Evolutionary conservation across 2,113 vertebrate genomes (phyloP).

Genomic region (Rhabdomys dilectus): DNA sequence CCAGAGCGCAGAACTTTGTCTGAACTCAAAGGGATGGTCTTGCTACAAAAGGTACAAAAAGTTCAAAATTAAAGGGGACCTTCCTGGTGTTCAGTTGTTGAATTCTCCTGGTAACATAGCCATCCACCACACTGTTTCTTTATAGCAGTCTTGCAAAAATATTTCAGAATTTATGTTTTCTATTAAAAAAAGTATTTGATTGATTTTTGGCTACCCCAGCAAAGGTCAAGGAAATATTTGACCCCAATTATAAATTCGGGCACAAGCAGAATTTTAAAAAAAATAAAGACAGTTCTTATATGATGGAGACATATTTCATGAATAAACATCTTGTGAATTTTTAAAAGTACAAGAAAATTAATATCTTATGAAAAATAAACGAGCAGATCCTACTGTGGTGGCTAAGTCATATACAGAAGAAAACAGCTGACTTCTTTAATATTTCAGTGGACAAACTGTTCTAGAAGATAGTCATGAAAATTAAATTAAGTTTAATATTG

Average conservation of each 20-base stretch:
- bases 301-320: conserved; percentile 53
- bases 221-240: conserved; percentile 41
- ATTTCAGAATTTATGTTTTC: conserved; percentile 40
- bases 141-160: background rate
- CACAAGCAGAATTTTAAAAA: conserved; percentile 55
- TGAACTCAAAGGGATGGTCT: background rate
- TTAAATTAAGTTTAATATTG: conserved; percentile 76
- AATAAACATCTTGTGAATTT: conserved; percentile 67
- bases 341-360: conserved; percentile 70
- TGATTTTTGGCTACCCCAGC: background rate
- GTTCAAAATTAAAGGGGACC: background rate
- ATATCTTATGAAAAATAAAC: conserved; percentile 74
- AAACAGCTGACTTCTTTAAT: conserved; percentile 71
- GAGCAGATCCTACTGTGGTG: conserved; percentile 57
- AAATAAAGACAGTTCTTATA: conserved; percentile 35
- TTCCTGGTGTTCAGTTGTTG: background rate
- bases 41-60: background rate
- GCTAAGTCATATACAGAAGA: conserved; percentile 59
- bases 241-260: conserved; percentile 14
- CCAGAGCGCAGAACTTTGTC: background rate
- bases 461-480: conserved; percentile 70
- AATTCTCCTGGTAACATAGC: background rate
- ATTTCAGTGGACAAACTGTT: conserved; percentile 60
- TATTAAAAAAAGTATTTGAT: conserved; percentile 47
- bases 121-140: background rate